Base-by-base conservation (phyloP, 2,888 invertebrate species). In the Clistopyga incitator region DNA sequence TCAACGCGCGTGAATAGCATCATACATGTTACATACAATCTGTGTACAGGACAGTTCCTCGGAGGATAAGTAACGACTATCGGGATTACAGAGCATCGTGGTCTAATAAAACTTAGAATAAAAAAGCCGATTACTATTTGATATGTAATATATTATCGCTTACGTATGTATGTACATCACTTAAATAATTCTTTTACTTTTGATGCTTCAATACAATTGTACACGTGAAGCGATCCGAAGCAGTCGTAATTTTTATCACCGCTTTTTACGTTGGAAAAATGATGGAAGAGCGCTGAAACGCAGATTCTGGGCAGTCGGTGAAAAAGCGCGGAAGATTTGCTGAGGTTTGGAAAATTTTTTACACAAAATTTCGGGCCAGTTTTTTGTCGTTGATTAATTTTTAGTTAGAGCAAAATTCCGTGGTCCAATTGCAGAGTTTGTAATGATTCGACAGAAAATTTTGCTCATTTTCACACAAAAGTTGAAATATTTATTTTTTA, bases 61-160 rank as follows among this genome's bases (percentile, higher is more conserved):
- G 13, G 59, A 11, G 42, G n/a, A 23, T 0, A 23, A 18, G 42
- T 18, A n/a, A 52, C 8, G 18, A 72, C 25, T 11, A 38, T 23
- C 13, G 67, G 20, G 8, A 65, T 20, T 8, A 65, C 20, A 65
- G 4, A 42, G 25, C 23, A 67, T 15, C 23, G 13, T 15, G 15
- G 15, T 15, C 34, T 38, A 65, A 65, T 65, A 65, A 65, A 42
- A 65, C 20, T 13, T 18, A 6, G 6, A 38, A 11, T 18, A 18
- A 38, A 29, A 34, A 65, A 45, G 65, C 65, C 23, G 11, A 34
- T 64, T 77, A 71, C 68, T 84, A 78, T 82, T 82, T 86, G 85
- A 82, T 86, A 82, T 86, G 84, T 82, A 84, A 86, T 86, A 86
- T 86, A 86, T 86, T 86, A 86, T 84, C 80, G 77, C 76, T 64